A percentile compares a stretch with the other conserved stretches of the same genome.
phyloP scores from a whole-genome alignment of 2,888 invertebrate species.

The Caenorhabditis virilis region DNA sequence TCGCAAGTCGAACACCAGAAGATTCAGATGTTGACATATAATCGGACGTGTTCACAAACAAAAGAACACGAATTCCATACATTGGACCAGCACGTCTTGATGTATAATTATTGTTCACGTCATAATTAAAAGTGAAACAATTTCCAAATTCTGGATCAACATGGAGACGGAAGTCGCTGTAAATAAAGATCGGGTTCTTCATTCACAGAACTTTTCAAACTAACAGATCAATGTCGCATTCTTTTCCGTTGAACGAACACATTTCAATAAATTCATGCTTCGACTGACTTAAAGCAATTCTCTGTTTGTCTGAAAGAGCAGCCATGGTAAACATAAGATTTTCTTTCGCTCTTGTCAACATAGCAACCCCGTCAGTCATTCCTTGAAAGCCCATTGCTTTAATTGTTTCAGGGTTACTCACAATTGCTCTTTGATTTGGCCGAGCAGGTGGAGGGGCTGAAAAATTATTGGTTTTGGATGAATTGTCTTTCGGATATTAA shows the following conservation, averaged over 20 bases:
- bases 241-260: constrained; percentile 59
- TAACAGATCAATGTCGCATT: constrained; percentile 55
- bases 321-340: constrained; percentile 61
- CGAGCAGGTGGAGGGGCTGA: constrained; percentile 26
- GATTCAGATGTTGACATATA: constrained; percentile 60
- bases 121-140: constrained; percentile 58
- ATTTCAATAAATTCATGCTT: constrained; percentile 58
- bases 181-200: not conserved
- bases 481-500: not conserved
- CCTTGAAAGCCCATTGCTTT: constrained; percentile 60
- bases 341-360: constrained; percentile 56
- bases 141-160: constrained; percentile 60
- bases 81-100: constrained; percentile 58
- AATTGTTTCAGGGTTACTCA: constrained; percentile 55
- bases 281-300: constrained; percentile 46
- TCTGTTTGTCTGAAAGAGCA: constrained; percentile 47
- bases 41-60: constrained; percentile 56
- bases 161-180: constrained; percentile 53
- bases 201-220: constrained; percentile 1
- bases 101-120: constrained; percentile 50
- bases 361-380: constrained; percentile 59
- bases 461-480: constrained; percentile 11
- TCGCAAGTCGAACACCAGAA: constrained; percentile 51
- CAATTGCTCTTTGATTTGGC: constrained; percentile 46
- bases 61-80: constrained; percentile 57